Evolutionary conservation across 2,888 invertebrate genomes (phyloP), one percentile per base, ranked within the genome.

Genomic region (Drosophila pullipes): DNA sequence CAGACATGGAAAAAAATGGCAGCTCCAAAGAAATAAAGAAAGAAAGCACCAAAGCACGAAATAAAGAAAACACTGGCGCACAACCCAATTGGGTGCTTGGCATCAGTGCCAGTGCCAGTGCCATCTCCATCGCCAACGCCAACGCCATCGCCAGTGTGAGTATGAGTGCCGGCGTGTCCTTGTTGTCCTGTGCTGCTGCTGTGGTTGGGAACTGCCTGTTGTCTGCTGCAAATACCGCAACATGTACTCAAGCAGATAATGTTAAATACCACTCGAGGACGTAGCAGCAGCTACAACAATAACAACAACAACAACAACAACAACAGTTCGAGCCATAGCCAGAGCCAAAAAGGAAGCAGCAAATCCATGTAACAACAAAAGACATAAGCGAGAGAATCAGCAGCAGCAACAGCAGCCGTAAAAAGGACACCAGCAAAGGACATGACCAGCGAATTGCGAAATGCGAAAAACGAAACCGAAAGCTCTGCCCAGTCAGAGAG

Each of bases 231-330:
- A 90, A 91, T 91, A 90, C 90, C 91, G 84, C 91, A 90, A 91
- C 91, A 90, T 91, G 91, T 91, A 88, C 89, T 90, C 90, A 84
- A 90, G 88, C 90, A 91, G 90, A 90, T 90, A 91, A 91, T 90
- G 90, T 91, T 91, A 90, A 90, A 89, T 90, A 89, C 89, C 89
- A 90, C 90, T 90, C 89, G 90, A 89, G 77, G 68, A 74, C 69
- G 81, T 66, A 75, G 72, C 73, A 79, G 59, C 71, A 62, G 58
- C 53, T 71, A 55, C 55, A 71, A 30, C 57, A 68, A 58, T n/a
- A n/a, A n/a, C n/a, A n/a, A n/a, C n/a, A n/a, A n/a, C n/a, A n/a
- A 55, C 55, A 71, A 30, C 52, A 68, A 55, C 57, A 63, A 58
- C 52, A 68, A 55, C 57, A 63, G 64, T 63, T 2, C 22, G n/a